A percentile compares a stretch with the other conserved stretches of the same genome.
phyloP scores from a whole-genome alignment of 2,888 invertebrate species.

The Luperina testacea region DNA sequence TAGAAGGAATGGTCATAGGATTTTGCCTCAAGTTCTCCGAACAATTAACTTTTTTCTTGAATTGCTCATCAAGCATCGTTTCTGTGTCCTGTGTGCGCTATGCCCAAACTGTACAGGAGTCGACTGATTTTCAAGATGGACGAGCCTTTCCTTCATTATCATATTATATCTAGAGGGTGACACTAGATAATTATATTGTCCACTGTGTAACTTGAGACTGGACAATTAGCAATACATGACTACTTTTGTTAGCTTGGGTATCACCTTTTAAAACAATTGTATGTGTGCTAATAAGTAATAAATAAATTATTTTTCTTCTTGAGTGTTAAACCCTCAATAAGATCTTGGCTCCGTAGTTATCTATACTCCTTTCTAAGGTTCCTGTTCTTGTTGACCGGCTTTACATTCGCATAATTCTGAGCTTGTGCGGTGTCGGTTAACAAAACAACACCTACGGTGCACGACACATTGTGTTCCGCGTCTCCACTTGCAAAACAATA shows the following conservation, averaged over 20 bases:
- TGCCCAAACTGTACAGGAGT: neutral
- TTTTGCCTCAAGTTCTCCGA: neutral
- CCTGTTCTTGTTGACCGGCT: neutral
- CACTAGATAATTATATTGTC: no score
- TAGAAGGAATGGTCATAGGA: neutral
- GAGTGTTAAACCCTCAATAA: neutral
- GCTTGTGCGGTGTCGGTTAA: constrained; percentile 4
- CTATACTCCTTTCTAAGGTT: neutral
- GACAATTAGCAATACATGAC: no score
- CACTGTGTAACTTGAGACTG: no score
- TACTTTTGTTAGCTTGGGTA: no score
- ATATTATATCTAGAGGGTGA: no score
- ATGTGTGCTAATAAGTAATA: no score
- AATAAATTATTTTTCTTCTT: no score
- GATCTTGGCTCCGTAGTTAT: neutral
- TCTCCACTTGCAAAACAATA: constrained; percentile 52
- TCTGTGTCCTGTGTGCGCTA: neutral
- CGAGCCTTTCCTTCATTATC: no score
- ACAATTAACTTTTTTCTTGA: neutral
- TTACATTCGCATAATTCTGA: neutral
- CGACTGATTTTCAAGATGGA: neutral
- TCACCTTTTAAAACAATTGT: no score
- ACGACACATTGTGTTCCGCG: constrained; percentile 32
- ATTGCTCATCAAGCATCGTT: neutral
- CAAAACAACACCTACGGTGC: constrained; percentile 29